Evolutionary conservation across 2,888 invertebrate genomes (phyloP).

Genomic region (Sisyra nigra): DNA sequence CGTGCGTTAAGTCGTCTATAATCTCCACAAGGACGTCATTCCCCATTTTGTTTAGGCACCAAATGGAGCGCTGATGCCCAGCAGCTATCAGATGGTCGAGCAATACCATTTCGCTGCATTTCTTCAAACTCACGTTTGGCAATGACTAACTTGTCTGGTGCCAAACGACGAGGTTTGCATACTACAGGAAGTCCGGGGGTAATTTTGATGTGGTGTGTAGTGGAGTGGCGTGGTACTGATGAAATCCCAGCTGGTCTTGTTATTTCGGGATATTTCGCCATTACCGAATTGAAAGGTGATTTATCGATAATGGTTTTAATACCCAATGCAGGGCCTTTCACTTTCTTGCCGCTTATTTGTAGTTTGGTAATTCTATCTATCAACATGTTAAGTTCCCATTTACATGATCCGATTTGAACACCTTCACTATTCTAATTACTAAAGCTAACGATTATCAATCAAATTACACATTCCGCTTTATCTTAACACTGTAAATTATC

Average conservation of each 20-base stretch:
- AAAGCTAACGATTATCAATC: no score
- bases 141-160: neutral
- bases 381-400: no score
- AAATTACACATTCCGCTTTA: no score
- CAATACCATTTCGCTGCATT: conserved; percentile 15
- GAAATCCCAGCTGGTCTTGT: neutral
- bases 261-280: neutral
- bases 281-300: no score
- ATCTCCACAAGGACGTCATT: conserved; percentile 23
- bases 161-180: neutral
- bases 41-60: conserved; percentile 18
- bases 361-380: no score
- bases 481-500: no score
- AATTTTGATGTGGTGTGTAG: neutral
- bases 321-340: no score
- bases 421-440: no score
- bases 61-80: conserved; percentile 21
- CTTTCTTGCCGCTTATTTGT: no score
- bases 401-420: no score
- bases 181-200: neutral
- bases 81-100: conserved; percentile 14
- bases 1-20: conserved; percentile 20
- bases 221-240: neutral
- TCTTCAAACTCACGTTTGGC: neutral
- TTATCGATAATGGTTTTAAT: no score